phyloP scores from a whole-genome alignment of 1,140 invertebrate species.

The Callitettix versicolor region DNA sequence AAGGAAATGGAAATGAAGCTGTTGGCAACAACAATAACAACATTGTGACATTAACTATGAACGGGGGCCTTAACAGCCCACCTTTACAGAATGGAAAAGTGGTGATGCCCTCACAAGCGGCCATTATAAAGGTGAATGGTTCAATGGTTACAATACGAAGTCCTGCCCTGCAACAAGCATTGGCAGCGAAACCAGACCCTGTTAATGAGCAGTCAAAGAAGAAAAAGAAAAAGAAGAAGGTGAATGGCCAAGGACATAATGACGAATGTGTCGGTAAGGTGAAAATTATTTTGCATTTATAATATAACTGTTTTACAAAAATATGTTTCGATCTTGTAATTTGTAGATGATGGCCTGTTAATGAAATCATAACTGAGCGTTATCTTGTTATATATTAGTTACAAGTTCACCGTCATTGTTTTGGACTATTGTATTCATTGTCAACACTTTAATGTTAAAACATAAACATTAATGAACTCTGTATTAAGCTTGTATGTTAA shows the following conservation, averaged over 20 bases:
- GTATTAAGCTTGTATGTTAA: too few species aligned
- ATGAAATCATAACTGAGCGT: too few species aligned
- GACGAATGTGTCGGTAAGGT: constrained; percentile 30
- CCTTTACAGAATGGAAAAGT: constrained; percentile 27
- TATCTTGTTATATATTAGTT: too few species aligned
- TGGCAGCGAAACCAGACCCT: constrained; percentile 31
- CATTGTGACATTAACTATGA: constrained; percentile 8
- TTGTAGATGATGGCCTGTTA: too few species aligned
- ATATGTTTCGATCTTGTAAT: too few species aligned
- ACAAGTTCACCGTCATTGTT: too few species aligned
- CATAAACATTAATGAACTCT: too few species aligned
- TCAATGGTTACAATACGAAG: constrained; percentile 74
- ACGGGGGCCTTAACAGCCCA: constrained; percentile 13
- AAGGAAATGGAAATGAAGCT: constrained; percentile 12
- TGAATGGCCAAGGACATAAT: constrained; percentile 28
- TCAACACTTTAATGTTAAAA: too few species aligned
- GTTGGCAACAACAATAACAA: not conserved
- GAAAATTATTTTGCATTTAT: not conserved
- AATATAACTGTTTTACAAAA: not conserved
- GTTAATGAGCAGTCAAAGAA: constrained; percentile 34
- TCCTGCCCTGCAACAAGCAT: constrained; percentile 43
- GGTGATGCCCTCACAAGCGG: constrained; percentile 35
- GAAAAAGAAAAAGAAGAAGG: constrained; percentile 39
- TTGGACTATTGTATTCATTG: too few species aligned
- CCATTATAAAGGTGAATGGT: constrained; percentile 58